Percentiles rank a stretch among this genome's conserved stretches.
Conservation (phyloP, 2,888 invertebrate species). For the Cepaea hortensis region DNA sequence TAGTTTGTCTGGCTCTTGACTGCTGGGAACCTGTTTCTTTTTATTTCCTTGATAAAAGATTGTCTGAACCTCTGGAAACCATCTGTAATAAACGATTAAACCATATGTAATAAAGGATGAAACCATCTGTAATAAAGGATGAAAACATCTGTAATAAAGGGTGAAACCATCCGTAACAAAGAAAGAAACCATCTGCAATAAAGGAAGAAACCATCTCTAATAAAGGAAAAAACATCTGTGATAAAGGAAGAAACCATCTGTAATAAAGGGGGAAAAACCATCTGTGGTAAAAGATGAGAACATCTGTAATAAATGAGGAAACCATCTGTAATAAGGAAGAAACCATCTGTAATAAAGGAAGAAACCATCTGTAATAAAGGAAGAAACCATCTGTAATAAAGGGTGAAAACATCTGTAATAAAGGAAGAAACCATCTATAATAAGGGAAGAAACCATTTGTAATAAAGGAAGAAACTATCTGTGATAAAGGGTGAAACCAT, state of each 20-base stretch:
- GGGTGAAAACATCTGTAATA: too few species aligned
- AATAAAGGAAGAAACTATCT: constrained; percentile 13
- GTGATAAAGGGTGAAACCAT: neutral
- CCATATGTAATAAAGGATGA: neutral
- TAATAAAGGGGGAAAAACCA: neutral
- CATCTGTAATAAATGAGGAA: neutral
- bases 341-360: neutral
- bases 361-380: too few species aligned
- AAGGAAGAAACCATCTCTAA: too few species aligned
- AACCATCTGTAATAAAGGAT: neutral
- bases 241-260: too few species aligned
- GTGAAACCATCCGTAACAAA: neutral
- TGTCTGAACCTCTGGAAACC: constrained; percentile 76
- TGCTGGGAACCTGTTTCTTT: constrained; percentile 75
- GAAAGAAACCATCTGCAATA: too few species aligned
- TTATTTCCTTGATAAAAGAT: constrained; percentile 77
- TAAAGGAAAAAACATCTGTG: too few species aligned
- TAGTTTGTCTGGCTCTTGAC: constrained; percentile 81
- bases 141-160: neutral
- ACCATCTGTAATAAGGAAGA: neutral
- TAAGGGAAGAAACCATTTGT: constrained; percentile 71
- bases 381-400: too few species aligned
- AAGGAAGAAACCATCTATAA: too few species aligned
- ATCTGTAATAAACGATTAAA: constrained; percentile 61
- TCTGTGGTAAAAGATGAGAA: neutral